Conservation (phyloP, 2,888 invertebrate species). For the Pseudococcus jackbeardsleyi region DNA sequence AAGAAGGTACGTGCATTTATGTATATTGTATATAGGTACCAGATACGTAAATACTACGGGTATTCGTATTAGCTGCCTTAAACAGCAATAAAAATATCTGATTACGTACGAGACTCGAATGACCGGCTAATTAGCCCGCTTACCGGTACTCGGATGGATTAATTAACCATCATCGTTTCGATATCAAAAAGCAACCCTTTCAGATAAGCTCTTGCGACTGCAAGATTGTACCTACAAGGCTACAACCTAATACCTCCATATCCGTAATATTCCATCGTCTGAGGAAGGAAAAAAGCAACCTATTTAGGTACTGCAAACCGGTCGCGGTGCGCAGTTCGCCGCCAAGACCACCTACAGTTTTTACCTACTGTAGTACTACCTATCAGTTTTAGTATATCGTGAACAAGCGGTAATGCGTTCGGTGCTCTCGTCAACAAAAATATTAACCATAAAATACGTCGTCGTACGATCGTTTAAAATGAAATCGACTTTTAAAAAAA, state of each 20-base stretch:
- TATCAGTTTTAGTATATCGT: neutral
- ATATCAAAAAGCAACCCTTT: neutral
- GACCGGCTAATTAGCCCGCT: constrained; percentile 38
- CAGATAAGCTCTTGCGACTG: no score
- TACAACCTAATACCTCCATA: no score
- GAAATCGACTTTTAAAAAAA: neutral
- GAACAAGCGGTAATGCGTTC: constrained; percentile 17
- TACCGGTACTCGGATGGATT: constrained; percentile 23
- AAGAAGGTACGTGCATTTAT: no score
- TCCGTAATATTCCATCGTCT: no score
- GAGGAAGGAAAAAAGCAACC: neutral
- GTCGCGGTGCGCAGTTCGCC: neutral
- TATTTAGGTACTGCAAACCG: neutral
- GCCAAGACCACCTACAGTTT: constrained; percentile 20
- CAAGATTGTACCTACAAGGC: no score
- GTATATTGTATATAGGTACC: neutral
- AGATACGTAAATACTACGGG: neutral
- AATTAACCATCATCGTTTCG: neutral
- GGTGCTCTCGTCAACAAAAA: constrained; percentile 23
- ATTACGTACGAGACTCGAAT: constrained; percentile 21
- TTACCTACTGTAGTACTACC: neutral
- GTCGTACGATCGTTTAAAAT: constrained; percentile 21
- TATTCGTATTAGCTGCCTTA: neutral
- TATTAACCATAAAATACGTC: constrained; percentile 35
- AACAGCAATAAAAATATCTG: constrained; percentile 31